Base-by-base conservation (phyloP, 2,797 vertebrate species). In the Cuculus canorus region DNA sequence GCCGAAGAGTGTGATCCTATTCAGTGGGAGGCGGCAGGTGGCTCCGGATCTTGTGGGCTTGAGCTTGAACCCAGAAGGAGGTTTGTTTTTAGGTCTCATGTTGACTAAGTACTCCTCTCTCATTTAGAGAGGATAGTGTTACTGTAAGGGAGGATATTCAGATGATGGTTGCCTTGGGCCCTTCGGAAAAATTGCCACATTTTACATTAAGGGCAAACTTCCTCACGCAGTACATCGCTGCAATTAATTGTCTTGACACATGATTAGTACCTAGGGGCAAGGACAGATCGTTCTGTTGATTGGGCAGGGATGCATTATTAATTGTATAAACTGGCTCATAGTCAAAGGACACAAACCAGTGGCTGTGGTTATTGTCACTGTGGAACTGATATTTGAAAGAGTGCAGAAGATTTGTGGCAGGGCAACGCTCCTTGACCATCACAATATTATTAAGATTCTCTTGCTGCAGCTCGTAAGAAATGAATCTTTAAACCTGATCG, bases 221-320 rank as follows among this genome's bases (percentile, higher is more conserved):
- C 53, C 53, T 91, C 79, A 77, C 66, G 7, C 59, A 83, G 79
- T 43, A 66, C 84, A 83, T 89, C 12, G 6, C 85, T 90, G 92
- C 93, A 79, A 88, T 96, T 95, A 93, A 95, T 95, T 95, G 91
- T 84, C 91, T 93, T 90, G 96, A 96, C 96, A 95, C 73, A 90
- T 82, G 91, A 91, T 95, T 91, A 91, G 89, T 86, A 92, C 95
- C 96, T 91, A 59, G 92, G 93, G 94, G 94, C 95, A 95, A 95
- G 95, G 93, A 94, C 77, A 0, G 73, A 91, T 84, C 24, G 9
- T 93, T 96, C 87, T 94, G 92, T 81, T 95, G 85, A 84, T 88
- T 76, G 94, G 85, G 89, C 85, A 90, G 89, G 69, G 92, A 91
- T 73, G 94, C 2, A 1, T 96, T 96, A 96, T 94, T 95, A 97